Evolutionary conservation across 2,888 invertebrate genomes (phyloP).

Genomic region (Muschampia plurimacula): DNA sequence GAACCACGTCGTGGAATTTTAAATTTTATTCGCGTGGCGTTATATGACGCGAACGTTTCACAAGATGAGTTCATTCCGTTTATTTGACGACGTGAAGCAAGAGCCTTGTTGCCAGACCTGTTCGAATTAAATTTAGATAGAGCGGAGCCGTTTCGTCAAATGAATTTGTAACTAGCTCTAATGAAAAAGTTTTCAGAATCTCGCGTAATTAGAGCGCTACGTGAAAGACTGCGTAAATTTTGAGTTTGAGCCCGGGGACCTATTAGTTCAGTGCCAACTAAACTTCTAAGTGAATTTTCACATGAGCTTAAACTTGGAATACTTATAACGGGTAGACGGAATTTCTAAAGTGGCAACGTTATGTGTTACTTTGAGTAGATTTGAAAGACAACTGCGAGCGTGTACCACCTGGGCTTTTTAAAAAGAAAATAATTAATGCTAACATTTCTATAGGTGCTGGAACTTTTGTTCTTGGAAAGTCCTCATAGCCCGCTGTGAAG

Average conservation of each 20-base stretch:
- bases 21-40: conserved; percentile 36
- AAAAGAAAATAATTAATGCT: too few relatives aligned
- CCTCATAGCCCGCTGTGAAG: too few relatives aligned
- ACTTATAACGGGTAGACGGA: not conserved
- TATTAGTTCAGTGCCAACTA: conserved; percentile 4
- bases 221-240: conserved; percentile 17
- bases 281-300: conserved; percentile 18
- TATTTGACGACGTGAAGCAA: conserved; percentile 36
- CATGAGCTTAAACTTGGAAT: conserved; percentile 11
- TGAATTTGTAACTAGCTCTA: conserved; percentile 40
- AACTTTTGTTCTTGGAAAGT: too few relatives aligned
- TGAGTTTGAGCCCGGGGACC: not conserved
- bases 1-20: conserved; percentile 26
- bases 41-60: conserved; percentile 34
- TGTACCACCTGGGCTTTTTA: not conserved
- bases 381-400: not conserved
- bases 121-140: conserved; percentile 38
- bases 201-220: conserved; percentile 30
- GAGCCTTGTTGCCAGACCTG: conserved; percentile 36
- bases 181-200: conserved; percentile 38
- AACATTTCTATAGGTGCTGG: too few relatives aligned
- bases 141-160: conserved; percentile 30
- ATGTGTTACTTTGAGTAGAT: not conserved
- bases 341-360: not conserved
- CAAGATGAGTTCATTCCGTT: conserved; percentile 39